Evolutionary conservation across 2,797 vertebrate genomes (phyloP).

Genomic region (Linurgus olivaceus): DNA sequence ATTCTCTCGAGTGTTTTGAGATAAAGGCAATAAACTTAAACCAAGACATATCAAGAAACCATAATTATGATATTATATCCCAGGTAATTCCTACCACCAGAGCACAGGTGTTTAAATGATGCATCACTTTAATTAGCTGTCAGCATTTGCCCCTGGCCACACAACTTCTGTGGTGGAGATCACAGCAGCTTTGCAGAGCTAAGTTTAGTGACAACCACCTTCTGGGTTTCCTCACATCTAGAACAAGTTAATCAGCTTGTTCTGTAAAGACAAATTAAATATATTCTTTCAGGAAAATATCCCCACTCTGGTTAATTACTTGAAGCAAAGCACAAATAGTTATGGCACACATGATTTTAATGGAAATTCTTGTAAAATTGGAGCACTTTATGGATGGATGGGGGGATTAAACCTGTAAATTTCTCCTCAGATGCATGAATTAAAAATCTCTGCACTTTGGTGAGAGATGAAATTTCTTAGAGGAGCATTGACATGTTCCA

Average conservation of each 20-base stretch:
- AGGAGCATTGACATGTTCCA: not conserved
- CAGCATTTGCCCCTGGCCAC: not conserved
- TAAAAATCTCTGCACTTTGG: not conserved
- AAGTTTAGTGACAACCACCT: not conserved
- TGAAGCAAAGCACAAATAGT: not conserved
- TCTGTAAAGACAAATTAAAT: not conserved
- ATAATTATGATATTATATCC: not conserved
- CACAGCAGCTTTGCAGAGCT: not conserved
- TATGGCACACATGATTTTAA: not conserved
- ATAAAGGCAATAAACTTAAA: not conserved
- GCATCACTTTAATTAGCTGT: not conserved
- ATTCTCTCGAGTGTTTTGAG: not conserved
- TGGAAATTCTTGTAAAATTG: not conserved
- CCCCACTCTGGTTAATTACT: not conserved
- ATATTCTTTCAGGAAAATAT: not conserved
- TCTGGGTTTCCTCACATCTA: not conserved
- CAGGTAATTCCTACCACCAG: not conserved
- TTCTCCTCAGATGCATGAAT: not conserved
- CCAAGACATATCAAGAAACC: not conserved
- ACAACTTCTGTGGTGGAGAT: not conserved
- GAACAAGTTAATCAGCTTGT: not conserved
- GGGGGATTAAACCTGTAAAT: not conserved
- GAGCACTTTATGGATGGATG: fast-evolving
- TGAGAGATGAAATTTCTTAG: not conserved
- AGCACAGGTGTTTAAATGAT: not conserved